These are phyloP conservation scores for Busseola fusca DNA, from an alignment of 2,888 invertebrate species.

Conservation along the genomic window DNA sequence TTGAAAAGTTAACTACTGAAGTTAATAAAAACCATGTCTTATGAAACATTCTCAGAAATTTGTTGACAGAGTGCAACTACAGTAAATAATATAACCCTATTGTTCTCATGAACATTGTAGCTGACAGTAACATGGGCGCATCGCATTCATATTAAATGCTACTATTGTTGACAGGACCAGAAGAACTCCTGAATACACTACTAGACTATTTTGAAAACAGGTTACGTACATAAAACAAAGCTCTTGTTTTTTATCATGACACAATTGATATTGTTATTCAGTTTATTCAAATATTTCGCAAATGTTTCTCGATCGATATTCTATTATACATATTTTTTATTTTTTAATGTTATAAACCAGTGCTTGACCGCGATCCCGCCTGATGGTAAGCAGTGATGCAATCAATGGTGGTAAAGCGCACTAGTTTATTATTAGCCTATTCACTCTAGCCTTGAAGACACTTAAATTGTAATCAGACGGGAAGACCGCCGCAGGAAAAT, in stretches of 20 bases:
- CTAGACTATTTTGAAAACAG: not conserved
- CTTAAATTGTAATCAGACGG: too few species aligned
- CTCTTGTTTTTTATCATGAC: not conserved
- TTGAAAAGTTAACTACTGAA: not conserved
- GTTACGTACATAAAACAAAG: not conserved
- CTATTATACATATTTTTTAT: not conserved
- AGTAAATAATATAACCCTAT: conserved; percentile 16
- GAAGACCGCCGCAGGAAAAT: too few species aligned
- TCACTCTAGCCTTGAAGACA: too few species aligned
- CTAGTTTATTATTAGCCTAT: too few species aligned
- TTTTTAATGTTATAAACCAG: too few species aligned
- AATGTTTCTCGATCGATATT: not conserved
- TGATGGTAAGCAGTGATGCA: too few species aligned
- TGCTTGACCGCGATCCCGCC: too few species aligned
- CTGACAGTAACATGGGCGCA: conserved; percentile 19
- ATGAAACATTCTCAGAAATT: conserved; percentile 10
- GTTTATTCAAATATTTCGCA: conserved; percentile 4
- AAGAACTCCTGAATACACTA: not conserved
- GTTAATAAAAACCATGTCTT: not conserved
- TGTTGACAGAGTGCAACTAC: not conserved
- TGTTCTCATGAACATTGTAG: conserved; percentile 8
- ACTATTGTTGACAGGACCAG: conserved; percentile 19
- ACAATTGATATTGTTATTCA: not conserved
- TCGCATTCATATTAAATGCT: conserved; percentile 9
- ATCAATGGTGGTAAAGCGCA: too few species aligned